phyloP scores from a whole-genome alignment of 2,113 vertebrate species.

The Polyodon spathula region DNA sequence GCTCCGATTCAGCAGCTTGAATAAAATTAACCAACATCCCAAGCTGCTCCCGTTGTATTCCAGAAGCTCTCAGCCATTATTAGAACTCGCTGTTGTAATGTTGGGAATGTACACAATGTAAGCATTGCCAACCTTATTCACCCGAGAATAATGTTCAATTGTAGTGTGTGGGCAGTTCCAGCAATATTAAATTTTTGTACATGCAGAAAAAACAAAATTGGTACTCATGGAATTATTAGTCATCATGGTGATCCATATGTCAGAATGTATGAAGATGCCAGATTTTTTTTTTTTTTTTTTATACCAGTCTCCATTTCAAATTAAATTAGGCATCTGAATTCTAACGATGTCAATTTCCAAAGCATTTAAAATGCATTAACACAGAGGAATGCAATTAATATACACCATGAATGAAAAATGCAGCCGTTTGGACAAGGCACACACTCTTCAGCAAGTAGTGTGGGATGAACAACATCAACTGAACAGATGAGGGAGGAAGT shows the following conservation, averaged over 20 bases:
- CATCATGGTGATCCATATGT: background rate
- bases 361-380: background rate
- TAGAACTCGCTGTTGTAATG: too few species aligned
- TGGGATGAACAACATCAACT: too few species aligned
- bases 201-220: too few species aligned
- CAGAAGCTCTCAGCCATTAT: too few species aligned
- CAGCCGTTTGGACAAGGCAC: background rate
- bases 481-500: too few species aligned
- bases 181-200: too few species aligned
- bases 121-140: too few species aligned
- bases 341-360: background rate
- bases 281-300: background rate
- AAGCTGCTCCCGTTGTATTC: too few species aligned
- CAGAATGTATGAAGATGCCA: background rate
- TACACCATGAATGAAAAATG: background rate
- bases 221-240: background rate
- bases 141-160: too few species aligned
- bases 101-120: too few species aligned
- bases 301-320: background rate
- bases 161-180: background rate
- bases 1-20: too few species aligned
- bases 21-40: too few species aligned
- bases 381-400: background rate
- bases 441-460: background rate
- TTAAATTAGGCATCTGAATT: conserved; percentile 2